phyloP scores from a whole-genome alignment of 2,797 vertebrate species.

The Acanthurus lineatus region DNA sequence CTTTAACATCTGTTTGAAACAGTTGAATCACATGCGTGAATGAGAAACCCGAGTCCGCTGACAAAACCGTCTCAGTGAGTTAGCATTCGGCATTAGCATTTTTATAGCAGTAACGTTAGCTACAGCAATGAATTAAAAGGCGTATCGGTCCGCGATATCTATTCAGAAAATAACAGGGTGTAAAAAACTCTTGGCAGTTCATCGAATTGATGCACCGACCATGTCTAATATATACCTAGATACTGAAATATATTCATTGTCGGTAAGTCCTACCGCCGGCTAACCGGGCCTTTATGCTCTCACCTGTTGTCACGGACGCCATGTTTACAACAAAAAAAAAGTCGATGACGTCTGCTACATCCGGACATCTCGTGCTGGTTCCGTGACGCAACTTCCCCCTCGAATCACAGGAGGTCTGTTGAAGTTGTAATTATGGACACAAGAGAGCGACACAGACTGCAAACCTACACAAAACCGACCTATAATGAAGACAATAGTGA shows the following conservation, averaged over 20 bases:
- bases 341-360: conserved; percentile 60
- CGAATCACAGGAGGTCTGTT: accelerated
- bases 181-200: accelerated
- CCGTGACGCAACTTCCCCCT: conserved; percentile 73
- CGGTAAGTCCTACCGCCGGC: background rate
- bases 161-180: accelerated
- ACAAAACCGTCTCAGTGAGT: background rate
- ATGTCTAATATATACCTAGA: accelerated
- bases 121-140: conserved; percentile 11
- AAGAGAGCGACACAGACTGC: conserved; percentile 67
- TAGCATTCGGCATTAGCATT: conserved; percentile 55
- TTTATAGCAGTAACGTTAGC: conserved; percentile 14
- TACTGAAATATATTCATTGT: background rate
- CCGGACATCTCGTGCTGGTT: conserved; percentile 24
- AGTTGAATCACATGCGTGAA: background rate
- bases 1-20: accelerated
- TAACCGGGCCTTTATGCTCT: conserved; percentile 70
- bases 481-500: accelerated
- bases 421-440: conserved; percentile 16
- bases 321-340: conserved; percentile 74
- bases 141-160: background rate
- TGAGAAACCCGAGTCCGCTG: no score
- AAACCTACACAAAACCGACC: background rate
- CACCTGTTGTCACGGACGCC: conserved; percentile 89
- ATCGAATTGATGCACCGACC: accelerated